Evolutionary conservation across 35 echinoderm and acorn worm species (phyloP), one percentile per base, ranked within the genome.

Genomic region (Holothuria glaberrima): DNA sequence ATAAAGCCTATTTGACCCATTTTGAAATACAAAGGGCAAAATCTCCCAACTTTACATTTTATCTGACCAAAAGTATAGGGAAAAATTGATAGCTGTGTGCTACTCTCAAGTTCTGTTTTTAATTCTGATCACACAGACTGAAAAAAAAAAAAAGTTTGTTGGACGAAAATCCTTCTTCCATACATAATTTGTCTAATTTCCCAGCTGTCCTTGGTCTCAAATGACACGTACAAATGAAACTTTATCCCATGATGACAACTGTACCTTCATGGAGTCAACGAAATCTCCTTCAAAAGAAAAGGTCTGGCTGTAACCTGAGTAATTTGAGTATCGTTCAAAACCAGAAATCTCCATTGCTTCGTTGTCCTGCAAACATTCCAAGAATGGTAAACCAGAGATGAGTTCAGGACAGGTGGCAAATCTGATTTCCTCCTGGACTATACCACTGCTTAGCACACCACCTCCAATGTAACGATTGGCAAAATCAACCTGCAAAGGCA

Each of bases 381-480:
- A 88, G 67, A 96, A 88, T 31, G 82, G 12, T 25, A 96, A 52
- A 20, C 76, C 63, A 5, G 78, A 86, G 52, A 96, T 50, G 38
- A 96, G 81, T 81, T 96, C 94, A 30, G 94, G 94, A 64, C 91
- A 90, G 54, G 73, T 90, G 87, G 61, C 80, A 71, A 96, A 96
- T 16, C 94, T 75, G 21, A 96, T 96, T 79, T 96, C 94, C 76
- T 96, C 94, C 82, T 93, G 94, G 58, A 92, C 70, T 0, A 88
- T 79, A 30, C 94, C 91, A 29, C 64, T 58, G 34, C 70, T 70
- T 21, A 96, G 70, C 32, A 90, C 91, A 58, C 91, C 91, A 21
- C 94, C 88, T 16, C 94, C 94, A 12, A 93, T 90, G 81, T 90
- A 96, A 25, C 77, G 65, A 72, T 96, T 96, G 32, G 94, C 94